Evolutionary conservation across 2,888 invertebrate species (phyloP), one percentile per base, ranked within the genome.

Genomic region (Maniola hyperantus): DNA sequence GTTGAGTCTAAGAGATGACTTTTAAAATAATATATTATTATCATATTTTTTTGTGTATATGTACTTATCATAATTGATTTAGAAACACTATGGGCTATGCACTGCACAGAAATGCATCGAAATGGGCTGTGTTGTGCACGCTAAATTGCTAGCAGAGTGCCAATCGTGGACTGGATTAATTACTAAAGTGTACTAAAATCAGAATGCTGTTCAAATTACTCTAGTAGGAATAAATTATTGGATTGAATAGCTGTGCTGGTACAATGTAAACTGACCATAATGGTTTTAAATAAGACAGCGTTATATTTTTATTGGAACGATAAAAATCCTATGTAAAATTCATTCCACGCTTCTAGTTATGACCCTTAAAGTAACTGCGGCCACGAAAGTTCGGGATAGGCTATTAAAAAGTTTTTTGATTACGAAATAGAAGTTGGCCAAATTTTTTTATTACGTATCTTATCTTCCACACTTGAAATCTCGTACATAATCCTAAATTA

Each of bases 251-350:
- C 48, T 18, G 18, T 6, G 8, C 48, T 48, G 18, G 8, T 8
- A 18, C 8, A 7, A 48, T 48, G 48, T 48, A 4, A 48, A 18
- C 48, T 8, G 4, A 18, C 8, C 48, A 48, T 18, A 7, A 48
- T 15, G 48, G 33, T n/a, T 5, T 53, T n/a, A 53, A 33, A n/a
- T 53, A 11, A 20, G 57, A 6, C 11, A 39, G 20, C 39, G 42
- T 18, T 55, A 55, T 18, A 39, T 59, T 34, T 58, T 48, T 59
- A 59, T 59, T 59, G 48, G 34, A 33, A 59, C 59, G 59, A 59
- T 59, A 46, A 57, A 55, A 57, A 57, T 57, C 39, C 11, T 57
- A 57, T 59, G 48, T 59, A 59, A 59, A 59, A 59, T 48, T 59
- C 34, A 59, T 59, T 46, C 18, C 48, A 48, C 39, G 48, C 34